These are phyloP conservation scores for Diachasmimorpha longicaudata DNA, from an alignment of 1,140 invertebrate species.

Conservation along the genomic window DNA sequence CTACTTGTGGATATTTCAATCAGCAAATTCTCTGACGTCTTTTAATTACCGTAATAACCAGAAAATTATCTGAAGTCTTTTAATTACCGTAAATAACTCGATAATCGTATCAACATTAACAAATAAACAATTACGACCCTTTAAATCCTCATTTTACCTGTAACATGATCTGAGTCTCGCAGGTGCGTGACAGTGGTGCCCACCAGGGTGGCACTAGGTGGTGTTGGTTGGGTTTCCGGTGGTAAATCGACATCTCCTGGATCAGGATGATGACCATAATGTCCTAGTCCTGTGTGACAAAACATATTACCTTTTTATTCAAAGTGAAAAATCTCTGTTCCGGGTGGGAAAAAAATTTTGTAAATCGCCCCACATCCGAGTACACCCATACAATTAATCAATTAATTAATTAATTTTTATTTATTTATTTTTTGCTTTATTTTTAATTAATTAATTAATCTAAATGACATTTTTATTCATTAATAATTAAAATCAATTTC, in stretches of 20 bases:
- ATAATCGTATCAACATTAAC: too few species aligned
- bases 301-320: conserved; percentile 63
- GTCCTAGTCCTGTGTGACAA: conserved; percentile 62
- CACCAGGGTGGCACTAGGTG: conserved; percentile 63
- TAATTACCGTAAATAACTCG: too few species aligned
- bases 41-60: too few species aligned
- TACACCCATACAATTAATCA: not conserved
- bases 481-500: too few species aligned
- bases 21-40: too few species aligned
- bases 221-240: conserved; percentile 61
- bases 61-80: too few species aligned
- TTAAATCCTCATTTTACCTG: conserved; percentile 41
- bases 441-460: too few species aligned
- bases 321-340: conserved; percentile 55
- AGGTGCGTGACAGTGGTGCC: conserved; percentile 61
- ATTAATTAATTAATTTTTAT: too few species aligned
- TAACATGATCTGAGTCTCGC: conserved; percentile 55
- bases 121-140: not conserved
- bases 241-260: conserved; percentile 61
- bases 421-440: too few species aligned
- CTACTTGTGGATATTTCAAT: too few species aligned
- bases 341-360: conserved; percentile 28
- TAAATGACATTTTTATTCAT: too few species aligned
- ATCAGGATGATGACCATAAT: conserved; percentile 61
- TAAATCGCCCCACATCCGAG: conserved; percentile 49